These are phyloP conservation scores for Erynnis tages DNA, from an alignment of 2,888 invertebrate genomes.

Conservation along the genomic window DNA sequence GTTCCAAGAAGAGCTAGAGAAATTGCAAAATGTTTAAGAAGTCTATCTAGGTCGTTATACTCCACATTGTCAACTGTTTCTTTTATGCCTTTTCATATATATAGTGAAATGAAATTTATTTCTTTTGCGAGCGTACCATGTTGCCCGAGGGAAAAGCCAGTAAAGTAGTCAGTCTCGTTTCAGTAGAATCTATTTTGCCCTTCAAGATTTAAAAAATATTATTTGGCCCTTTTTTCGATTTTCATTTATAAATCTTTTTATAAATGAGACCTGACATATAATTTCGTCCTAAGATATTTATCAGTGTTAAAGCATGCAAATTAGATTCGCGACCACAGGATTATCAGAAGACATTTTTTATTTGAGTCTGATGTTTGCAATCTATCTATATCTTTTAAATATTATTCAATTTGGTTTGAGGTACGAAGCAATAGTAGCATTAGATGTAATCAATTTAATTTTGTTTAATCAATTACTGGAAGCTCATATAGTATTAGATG, in stretches of 20 bases:
- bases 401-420: no score
- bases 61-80: no score
- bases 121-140: conserved; percentile 1
- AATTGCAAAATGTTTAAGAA: no score
- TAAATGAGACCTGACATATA: conserved; percentile 7
- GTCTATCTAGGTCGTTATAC: no score
- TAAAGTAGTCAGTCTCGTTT: not conserved
- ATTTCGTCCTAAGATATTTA: conserved; percentile 10
- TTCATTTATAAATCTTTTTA: conserved; percentile 5
- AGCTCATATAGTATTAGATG: not conserved
- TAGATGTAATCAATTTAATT: conserved; percentile 17
- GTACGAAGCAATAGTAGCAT: conserved; percentile 17
- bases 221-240: not conserved
- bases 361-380: conserved; percentile 1
- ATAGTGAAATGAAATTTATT: conserved; percentile 1
- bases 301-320: conserved; percentile 21
- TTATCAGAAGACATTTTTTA: conserved; percentile 24
- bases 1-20: no score
- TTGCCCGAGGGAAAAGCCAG: conserved; percentile 2
- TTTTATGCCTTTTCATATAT: no score
- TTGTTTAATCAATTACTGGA: conserved; percentile 14
- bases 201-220: not conserved
- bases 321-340: conserved; percentile 15
- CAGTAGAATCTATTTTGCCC: not conserved
- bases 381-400: conserved; percentile 13